Base-by-base conservation (phyloP, 2,888 invertebrate species). In the Philaethria dido region DNA sequence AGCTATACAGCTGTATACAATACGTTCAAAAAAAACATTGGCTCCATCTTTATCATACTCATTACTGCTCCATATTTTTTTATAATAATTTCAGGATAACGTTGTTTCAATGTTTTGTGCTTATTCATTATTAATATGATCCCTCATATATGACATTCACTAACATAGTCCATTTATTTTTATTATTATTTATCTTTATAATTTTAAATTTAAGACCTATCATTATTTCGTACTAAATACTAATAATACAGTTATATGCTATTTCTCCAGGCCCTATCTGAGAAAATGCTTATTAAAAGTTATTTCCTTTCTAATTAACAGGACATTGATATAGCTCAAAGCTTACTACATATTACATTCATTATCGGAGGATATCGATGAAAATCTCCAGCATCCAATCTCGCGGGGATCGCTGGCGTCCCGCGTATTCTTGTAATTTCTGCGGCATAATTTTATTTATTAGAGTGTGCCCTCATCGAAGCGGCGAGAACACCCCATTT, bases 391-490 rank as follows among this genome's bases (percentile, higher is more conserved):
- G 79, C 84, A 88, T 89, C 92, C 92, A 92, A 92, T 92, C 90
- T 89, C 88, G 82, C 82, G 85, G 82, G 52, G 86, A 87, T 85
- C 82, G 84, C 82, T 86, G 81, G 81, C 79, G 80, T 81, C 80
- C 82, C 84, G 85, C 88, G 89, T 89, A 87, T 92, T 91, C 89
- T 92, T 91, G 92, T 92, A 92, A 92, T 92, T 92, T 92, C 90
- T 87, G 87, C 84, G 87, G 88, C 87, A 92, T 92, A 92, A 92
- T 92, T 92, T 92, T 92, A 92, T 92, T 92, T 92, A 92, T 92
- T 92, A 92, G 90, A 90, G 87, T 86, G 81, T 86, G 83, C 87
- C 87, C 87, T 85, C 87, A 82, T 82, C 81, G 81, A 77, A 80
- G 83, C 83, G 81, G 78, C 84, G 85, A 84, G 89, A 89, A 87